Evolutionary conservation across 2,888 invertebrate genomes (phyloP).

Genomic region (Mythimna impura): DNA sequence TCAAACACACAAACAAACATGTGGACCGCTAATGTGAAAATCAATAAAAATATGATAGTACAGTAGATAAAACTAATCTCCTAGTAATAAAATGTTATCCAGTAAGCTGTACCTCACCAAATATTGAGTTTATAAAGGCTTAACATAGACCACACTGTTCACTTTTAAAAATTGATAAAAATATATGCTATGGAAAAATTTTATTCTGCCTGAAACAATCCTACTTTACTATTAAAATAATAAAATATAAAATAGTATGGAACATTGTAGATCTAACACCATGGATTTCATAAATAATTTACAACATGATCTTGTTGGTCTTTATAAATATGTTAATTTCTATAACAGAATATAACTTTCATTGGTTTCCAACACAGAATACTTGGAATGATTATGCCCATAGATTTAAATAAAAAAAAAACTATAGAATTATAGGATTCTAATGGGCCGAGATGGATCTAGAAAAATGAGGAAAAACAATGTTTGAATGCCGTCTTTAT

Average conservation of each 20-base stretch:
- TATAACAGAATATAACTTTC: slow-evolving; percentile 48
- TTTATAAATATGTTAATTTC: slow-evolving; percentile 53
- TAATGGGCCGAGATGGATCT: slow-evolving; percentile 4
- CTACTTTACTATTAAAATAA: slow-evolving; percentile 15
- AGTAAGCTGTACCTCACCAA: neutral
- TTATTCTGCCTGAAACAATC: slow-evolving; percentile 14
- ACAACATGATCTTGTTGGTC: slow-evolving; percentile 9
- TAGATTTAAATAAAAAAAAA: slow-evolving; percentile 28
- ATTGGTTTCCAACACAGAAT: slow-evolving; percentile 30
- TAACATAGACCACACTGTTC: slow-evolving; percentile 12
- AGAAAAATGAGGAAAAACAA: neutral
- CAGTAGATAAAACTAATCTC: slow-evolving; percentile 37
- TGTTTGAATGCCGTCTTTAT: neutral
- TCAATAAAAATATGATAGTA: slow-evolving; percentile 31
- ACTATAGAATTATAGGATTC: neutral
- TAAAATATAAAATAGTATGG: slow-evolving; percentile 4
- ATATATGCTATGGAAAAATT: slow-evolving; percentile 7
- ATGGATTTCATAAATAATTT: slow-evolving; percentile 48
- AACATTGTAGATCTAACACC: slow-evolving; percentile 10
- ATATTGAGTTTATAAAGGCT: slow-evolving; percentile 6
- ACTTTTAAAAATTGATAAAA: neutral
- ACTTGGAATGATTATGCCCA: slow-evolving; percentile 23
- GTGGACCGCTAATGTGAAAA: slow-evolving; percentile 5
- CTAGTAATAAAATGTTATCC: slow-evolving; percentile 27
- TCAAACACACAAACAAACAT: neutral